A percentile compares a stretch with the other conserved stretches of the same genome.
These are phyloP conservation scores for Camelus bactrianus DNA, from an alignment of 2,113 vertebrate species.

Conservation along the genomic window DNA sequence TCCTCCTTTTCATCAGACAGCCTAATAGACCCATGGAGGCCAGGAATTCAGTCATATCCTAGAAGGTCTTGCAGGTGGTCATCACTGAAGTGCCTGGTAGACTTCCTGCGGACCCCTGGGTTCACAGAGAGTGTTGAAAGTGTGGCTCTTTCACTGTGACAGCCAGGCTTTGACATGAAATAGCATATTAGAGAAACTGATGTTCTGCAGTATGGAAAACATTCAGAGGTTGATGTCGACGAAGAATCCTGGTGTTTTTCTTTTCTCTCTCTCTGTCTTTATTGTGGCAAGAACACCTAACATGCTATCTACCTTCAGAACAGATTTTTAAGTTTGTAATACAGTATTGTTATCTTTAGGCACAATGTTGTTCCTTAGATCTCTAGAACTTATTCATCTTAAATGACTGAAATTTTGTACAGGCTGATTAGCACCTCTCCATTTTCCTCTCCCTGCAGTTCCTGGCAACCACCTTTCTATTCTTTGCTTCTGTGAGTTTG, in stretches of 20 bases:
- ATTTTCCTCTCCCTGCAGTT: not conserved
- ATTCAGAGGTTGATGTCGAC: conserved; percentile 32
- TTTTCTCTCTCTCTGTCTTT: not conserved
- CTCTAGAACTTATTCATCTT: not conserved
- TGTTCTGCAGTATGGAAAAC: conserved; percentile 39
- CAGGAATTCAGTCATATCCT: conserved; percentile 20
- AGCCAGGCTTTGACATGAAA: not conserved
- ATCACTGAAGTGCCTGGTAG: not conserved
- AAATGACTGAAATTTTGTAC: not conserved
- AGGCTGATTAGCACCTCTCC: not conserved
- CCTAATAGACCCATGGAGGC: conserved; percentile 58
- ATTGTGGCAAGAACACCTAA: not conserved
- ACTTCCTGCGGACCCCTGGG: not conserved
- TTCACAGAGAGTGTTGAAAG: conserved; percentile 40
- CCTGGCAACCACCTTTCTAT: not conserved
- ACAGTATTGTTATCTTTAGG: not conserved
- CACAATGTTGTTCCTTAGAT: not conserved
- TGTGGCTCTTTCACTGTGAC: not conserved
- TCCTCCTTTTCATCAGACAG: conserved; percentile 76
- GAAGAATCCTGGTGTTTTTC: not conserved
- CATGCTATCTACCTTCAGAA: not conserved
- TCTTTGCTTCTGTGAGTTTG: not conserved
- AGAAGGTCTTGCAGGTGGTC: conserved; percentile 65
- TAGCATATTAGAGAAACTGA: conserved; percentile 41
- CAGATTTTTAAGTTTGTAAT: not conserved